These are phyloP conservation scores for Merodon equestris DNA, from an alignment of 2,888 invertebrate genomes.

Conservation along the genomic window DNA sequence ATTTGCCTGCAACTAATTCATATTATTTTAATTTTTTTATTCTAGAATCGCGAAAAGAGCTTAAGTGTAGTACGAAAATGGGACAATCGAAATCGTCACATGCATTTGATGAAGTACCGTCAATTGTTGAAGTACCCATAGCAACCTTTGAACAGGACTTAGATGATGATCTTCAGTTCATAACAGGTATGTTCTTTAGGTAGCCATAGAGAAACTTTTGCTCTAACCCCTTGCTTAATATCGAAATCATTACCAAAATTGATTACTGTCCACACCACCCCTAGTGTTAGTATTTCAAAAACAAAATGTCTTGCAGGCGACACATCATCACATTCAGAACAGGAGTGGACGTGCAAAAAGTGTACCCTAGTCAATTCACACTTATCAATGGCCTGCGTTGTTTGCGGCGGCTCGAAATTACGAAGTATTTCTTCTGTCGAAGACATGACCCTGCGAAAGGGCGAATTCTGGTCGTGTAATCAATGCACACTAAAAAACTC, in stretches of 20 bases:
- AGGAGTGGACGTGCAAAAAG: conserved; percentile 90
- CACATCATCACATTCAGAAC: conserved; percentile 72
- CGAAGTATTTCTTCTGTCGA: conserved; percentile 83
- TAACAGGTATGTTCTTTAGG: conserved; percentile 81
- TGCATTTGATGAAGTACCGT: conserved; percentile 72
- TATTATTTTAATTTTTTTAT: conserved; percentile 1
- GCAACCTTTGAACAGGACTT: conserved; percentile 85
- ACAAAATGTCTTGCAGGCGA: background rate
- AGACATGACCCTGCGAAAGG: conserved; percentile 85
- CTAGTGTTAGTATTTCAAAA: too few species aligned
- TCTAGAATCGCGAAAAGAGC: conserved; percentile 70
- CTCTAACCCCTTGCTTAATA: too few species aligned
- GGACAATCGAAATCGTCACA: conserved; percentile 71
- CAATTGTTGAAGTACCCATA: conserved; percentile 81
- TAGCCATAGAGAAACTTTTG: too few species aligned
- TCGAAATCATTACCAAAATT: too few species aligned
- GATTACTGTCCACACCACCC: too few species aligned
- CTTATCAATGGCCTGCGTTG: conserved; percentile 87
- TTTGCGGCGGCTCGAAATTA: conserved; percentile 91
- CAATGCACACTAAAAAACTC: conserved; percentile 92
- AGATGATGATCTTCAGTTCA: conserved; percentile 84
- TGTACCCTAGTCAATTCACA: conserved; percentile 92
- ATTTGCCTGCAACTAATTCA: background rate
- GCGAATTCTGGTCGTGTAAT: conserved; percentile 89
- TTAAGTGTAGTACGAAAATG: conserved; percentile 71